These are phyloP conservation scores for Ormyrus thymus DNA, from an alignment of 2,888 invertebrate species.

Conservation along the genomic window DNA sequence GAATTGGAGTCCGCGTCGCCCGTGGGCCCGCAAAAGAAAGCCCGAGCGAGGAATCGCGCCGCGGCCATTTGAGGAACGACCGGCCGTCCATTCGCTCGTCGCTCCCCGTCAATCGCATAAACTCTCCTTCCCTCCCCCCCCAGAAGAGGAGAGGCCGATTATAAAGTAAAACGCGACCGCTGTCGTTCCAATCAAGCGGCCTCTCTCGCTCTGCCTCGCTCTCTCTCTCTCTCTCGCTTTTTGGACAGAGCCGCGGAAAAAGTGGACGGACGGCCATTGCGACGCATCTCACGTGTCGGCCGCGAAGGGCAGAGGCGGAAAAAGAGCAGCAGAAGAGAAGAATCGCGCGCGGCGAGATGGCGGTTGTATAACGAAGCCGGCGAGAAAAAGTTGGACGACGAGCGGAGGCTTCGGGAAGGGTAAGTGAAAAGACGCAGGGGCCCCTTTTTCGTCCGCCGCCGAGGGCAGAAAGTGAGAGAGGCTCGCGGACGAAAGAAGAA, in stretches of 20 bases:
- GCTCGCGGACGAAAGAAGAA: conserved; percentile 34
- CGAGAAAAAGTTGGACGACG: conserved; percentile 73
- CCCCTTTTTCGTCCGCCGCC: conserved; percentile 52
- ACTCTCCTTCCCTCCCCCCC: too few species aligned
- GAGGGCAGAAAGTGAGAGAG: conserved; percentile 41
- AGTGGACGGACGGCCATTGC: conserved; percentile 52
- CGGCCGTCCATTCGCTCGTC: conserved; percentile 28
- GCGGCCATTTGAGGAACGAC: conserved; percentile 56
- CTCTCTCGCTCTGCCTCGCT: background rate
- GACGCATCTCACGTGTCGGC: conserved; percentile 59
- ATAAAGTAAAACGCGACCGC: conserved; percentile 43
- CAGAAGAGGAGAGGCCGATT: conserved; percentile 24
- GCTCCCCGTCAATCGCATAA: conserved; percentile 19
- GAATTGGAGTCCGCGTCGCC: conserved; percentile 47
- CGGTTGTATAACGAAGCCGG: conserved; percentile 67
- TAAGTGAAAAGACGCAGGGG: conserved; percentile 59
- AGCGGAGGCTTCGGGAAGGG: conserved; percentile 56
- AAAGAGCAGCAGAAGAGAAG: conserved; percentile 41
- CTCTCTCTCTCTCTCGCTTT: conserved; percentile 14
- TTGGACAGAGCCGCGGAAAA: conserved; percentile 38
- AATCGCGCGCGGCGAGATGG: conserved; percentile 58
- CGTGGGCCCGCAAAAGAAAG: conserved; percentile 17
- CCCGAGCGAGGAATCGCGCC: background rate
- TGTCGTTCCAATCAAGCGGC: conserved; percentile 40
- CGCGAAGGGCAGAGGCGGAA: background rate